Evolutionary conservation across 2,797 vertebrate species (phyloP).

Genomic region (Netta rufina): DNA sequence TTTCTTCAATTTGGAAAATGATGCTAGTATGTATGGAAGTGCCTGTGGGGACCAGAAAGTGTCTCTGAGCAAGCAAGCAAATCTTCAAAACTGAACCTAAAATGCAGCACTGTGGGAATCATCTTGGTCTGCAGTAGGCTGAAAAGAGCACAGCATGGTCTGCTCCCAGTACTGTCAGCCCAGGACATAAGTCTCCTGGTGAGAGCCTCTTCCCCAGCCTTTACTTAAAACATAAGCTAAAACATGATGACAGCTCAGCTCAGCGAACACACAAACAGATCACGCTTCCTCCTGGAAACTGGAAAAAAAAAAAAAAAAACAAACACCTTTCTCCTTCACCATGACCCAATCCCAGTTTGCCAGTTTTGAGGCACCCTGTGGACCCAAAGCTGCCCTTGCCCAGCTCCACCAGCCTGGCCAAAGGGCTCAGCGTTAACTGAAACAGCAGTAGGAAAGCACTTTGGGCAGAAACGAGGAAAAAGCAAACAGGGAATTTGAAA

Average conservation of each 20-base stretch:
- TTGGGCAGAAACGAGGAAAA: background rate
- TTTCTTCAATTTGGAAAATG: background rate
- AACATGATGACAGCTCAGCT: background rate
- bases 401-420: background rate
- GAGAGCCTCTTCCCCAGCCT: background rate
- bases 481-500: conserved; percentile 15
- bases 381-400: background rate
- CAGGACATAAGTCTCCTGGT: background rate
- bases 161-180: background rate
- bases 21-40: background rate
- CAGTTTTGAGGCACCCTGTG: background rate
- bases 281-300: background rate
- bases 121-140: background rate
- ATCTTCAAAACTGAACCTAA: conserved; percentile 15
- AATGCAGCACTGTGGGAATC: background rate
- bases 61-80: background rate
- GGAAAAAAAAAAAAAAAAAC: background rate
- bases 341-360: background rate
- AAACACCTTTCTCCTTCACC: background rate
- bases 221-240: background rate
- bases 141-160: background rate
- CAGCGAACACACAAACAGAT: background rate
- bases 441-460: background rate
- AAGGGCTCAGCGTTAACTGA: background rate
- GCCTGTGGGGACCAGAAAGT: background rate